Evolutionary conservation across 2,113 vertebrate genomes (phyloP).

Genomic region (Podarcis muralis): DNA sequence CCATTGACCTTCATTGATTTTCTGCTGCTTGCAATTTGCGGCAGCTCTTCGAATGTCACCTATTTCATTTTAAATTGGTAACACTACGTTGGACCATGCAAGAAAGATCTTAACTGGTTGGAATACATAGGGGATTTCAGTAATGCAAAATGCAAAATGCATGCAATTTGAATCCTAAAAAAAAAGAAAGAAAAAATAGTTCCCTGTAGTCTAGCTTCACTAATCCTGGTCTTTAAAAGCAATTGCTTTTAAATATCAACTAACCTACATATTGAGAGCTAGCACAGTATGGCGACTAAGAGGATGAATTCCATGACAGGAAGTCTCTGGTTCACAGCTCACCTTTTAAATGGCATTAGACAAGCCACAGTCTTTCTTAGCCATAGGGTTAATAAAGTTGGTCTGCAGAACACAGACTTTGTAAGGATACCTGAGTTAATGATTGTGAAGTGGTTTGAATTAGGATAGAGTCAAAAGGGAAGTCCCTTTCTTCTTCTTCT

Average conservation of each 20-base stretch:
- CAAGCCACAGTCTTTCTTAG: not conserved
- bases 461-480: not conserved
- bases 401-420: not conserved
- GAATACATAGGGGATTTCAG: not conserved
- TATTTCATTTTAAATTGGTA: not conserved
- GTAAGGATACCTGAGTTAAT: not conserved
- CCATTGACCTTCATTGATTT: not conserved
- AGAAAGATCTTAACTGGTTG: conserved; percentile 20
- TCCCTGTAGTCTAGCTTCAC: not conserved
- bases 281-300: not conserved
- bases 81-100: not conserved
- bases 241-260: not conserved
- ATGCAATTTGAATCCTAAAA: not conserved
- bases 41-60: conserved; percentile 9
- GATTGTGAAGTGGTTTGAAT: not conserved
- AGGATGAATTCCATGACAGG: not conserved
- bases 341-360: not conserved
- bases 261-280: not conserved
- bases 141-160: not conserved
- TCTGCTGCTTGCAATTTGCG: not conserved
- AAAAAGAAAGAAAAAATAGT: not conserved
- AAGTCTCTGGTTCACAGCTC: not conserved
- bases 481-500: not conserved
- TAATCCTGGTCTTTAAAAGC: not conserved
- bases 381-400: not conserved